Base-by-base conservation (phyloP, 2,113 vertebrate species). In the Caracal caracal region DNA sequence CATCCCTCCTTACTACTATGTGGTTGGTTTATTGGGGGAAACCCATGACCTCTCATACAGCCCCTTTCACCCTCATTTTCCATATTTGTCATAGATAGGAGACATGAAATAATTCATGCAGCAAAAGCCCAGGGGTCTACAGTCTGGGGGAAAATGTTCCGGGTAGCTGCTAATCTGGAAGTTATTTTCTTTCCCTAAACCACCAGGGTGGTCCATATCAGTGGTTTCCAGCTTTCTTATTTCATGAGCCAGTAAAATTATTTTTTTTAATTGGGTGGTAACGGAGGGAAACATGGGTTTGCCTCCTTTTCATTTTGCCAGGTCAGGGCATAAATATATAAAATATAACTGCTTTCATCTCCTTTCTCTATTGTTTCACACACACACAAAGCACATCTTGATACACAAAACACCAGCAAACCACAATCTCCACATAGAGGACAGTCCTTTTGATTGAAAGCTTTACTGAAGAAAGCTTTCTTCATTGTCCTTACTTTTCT, bases 91-190 rank as follows among this genome's bases (percentile, higher is more conserved):
- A n/a, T 4, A 1, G 43, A 71, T 5, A 83, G 73, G 75, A 83
- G 49, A 83, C 83, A 35, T 66, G 51, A 89, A 93, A 43, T 94
- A 93, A 90, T 73, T 86, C 56, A 71, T 40, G 59, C 63, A 61
- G 35, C 56, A 51, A 66, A 95, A 78, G 37, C 65, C 89, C 66
- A 22, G 16, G 91, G 68, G 43, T 56, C 92, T 79, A 0, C 51
- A 75, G 87, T 83, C 92, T 66, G 35, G 30, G 81, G 91, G 68
- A 30, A 97, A 87, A 80, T 10, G 47, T 86, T 95, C 82, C 76
- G 95, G 97, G 96, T 97, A 97, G 83, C 76, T 68, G 90, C 92
- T 96, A 95, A 97, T 97, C 96, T 97, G 96, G 97, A 98, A 97
- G 80, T 90, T 94, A 96, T 96, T 98, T 97, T 95, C 96, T 93